phyloP scores from a whole-genome alignment of 2,113 vertebrate genomes.

The Gymnobelideus leadbeateri region DNA sequence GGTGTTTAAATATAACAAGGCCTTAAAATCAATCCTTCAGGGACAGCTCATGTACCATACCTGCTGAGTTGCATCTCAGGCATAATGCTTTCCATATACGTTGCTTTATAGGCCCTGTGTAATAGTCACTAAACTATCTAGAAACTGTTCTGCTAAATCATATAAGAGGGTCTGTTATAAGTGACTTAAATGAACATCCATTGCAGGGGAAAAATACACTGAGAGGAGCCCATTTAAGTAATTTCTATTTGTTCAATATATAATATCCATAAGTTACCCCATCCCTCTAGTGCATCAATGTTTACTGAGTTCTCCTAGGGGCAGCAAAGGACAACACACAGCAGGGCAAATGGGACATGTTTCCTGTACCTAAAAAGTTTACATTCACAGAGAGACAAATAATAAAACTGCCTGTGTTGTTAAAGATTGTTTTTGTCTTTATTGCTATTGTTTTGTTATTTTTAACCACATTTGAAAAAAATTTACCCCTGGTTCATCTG shows the following conservation, averaged over 20 bases:
- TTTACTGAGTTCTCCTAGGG: conserved; percentile 37
- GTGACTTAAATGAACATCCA: neutral
- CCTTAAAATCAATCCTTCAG: conserved; percentile 39
- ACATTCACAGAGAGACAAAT: neutral
- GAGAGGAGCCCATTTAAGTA: neutral
- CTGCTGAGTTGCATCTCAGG: neutral
- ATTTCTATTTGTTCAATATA: neutral
- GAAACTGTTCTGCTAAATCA: conserved; percentile 52
- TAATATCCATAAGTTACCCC: neutral
- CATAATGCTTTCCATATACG: conserved; percentile 2
- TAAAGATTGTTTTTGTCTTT: neutral
- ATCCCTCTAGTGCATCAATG: neutral
- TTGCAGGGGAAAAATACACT: neutral
- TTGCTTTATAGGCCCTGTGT: conserved; percentile 58
- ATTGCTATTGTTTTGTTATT: conserved; percentile 6
- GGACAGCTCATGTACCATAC: neutral
- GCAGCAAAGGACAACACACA: neutral
- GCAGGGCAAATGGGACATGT: conserved; percentile 8
- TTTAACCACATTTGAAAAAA: neutral
- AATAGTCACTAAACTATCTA: neutral
- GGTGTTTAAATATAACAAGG: conserved; percentile 65
- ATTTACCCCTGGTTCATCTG: conserved; percentile 18
- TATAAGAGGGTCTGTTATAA: conserved; percentile 21
- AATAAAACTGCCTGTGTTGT: neutral
- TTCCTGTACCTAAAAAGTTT: neutral